Percentiles rank a stretch among this genome's conserved stretches.
Evolutionary conservation across 2,888 invertebrate genomes (phyloP).

Genomic region (Acronicta psi): DNA sequence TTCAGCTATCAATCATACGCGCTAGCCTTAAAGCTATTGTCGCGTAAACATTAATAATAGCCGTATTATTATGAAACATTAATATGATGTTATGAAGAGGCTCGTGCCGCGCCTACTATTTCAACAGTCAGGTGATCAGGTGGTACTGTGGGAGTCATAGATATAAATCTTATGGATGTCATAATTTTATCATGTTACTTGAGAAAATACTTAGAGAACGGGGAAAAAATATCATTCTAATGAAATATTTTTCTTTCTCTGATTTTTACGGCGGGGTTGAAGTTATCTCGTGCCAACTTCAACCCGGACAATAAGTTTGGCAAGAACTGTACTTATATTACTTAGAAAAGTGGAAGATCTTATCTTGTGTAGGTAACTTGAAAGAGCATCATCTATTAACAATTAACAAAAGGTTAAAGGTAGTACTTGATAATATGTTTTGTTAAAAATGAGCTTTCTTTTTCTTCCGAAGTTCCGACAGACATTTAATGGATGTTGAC

Average conservation of each 20-base stretch:
- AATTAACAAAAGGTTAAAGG: too few relatives aligned
- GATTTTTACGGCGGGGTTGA: too few relatives aligned
- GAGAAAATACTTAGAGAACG: conserved; percentile 35
- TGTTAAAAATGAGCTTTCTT: too few relatives aligned
- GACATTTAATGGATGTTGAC: too few relatives aligned
- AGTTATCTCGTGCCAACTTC: too few relatives aligned
- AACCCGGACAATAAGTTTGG: too few relatives aligned
- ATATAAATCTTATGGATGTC: conserved; percentile 43
- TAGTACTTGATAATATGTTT: too few relatives aligned
- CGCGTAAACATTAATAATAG: conserved; percentile 33
- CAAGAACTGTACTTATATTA: too few relatives aligned
- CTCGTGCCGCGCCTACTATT: conserved; percentile 44
- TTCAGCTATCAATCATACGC: conserved; percentile 26
- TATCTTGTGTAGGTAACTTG: neutral
- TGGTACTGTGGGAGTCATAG: conserved; percentile 31
- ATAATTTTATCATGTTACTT: conserved; percentile 39
- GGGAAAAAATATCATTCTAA: too few relatives aligned
- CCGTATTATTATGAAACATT: conserved; percentile 30
- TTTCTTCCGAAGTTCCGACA: too few relatives aligned
- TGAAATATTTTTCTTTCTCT: conserved; percentile 8
- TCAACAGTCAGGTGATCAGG: conserved; percentile 44
- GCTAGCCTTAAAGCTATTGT: conserved; percentile 31
- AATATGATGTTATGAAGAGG: conserved; percentile 40
- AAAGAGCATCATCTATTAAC: too few relatives aligned
- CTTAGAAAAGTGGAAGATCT: neutral